A percentile compares a stretch with the other conserved stretches of the same genome.
phyloP scores from a whole-genome alignment of 2,888 invertebrate species.

The Callimorpha dominula region DNA sequence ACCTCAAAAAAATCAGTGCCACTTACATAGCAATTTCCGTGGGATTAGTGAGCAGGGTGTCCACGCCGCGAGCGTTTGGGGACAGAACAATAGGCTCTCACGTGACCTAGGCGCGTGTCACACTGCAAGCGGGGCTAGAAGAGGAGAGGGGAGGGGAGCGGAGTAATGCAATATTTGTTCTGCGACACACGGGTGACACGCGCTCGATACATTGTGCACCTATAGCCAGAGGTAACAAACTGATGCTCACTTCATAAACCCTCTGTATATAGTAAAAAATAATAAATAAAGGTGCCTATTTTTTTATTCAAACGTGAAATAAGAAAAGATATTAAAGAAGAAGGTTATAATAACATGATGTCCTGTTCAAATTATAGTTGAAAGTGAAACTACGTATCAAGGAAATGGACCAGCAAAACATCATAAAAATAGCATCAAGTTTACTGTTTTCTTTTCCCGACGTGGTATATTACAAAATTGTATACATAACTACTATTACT shows the following conservation, averaged over 20 bases:
- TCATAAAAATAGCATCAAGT: background rate
- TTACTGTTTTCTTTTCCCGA: background rate
- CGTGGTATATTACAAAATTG: background rate
- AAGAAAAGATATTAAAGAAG: background rate
- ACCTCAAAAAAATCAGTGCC: slow-evolving; percentile 65
- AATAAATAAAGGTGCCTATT: background rate
- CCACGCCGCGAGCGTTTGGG: slow-evolving; percentile 65
- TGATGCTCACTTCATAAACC: slow-evolving; percentile 39
- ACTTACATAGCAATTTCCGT: slow-evolving; percentile 71
- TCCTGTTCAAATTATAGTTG: no score
- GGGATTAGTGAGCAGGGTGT: slow-evolving; percentile 77
- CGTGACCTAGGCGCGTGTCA: slow-evolving; percentile 62
- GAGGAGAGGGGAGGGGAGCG: slow-evolving; percentile 43
- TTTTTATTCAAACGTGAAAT: background rate
- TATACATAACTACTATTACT: background rate
- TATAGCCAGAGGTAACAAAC: slow-evolving; percentile 70
- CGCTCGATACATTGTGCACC: slow-evolving; percentile 75
- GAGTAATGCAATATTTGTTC: slow-evolving; percentile 84
- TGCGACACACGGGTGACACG: slow-evolving; percentile 84
- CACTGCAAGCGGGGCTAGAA: slow-evolving; percentile 38
- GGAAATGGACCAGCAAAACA: background rate
- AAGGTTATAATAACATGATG: background rate
- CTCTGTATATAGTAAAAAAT: slow-evolving; percentile 12
- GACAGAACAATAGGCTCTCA: slow-evolving; percentile 69
- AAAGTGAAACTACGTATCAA: background rate